These are phyloP conservation scores for Gymnosoma rotundatum DNA, from an alignment of 2,888 invertebrate genomes.

Conservation along the genomic window DNA sequence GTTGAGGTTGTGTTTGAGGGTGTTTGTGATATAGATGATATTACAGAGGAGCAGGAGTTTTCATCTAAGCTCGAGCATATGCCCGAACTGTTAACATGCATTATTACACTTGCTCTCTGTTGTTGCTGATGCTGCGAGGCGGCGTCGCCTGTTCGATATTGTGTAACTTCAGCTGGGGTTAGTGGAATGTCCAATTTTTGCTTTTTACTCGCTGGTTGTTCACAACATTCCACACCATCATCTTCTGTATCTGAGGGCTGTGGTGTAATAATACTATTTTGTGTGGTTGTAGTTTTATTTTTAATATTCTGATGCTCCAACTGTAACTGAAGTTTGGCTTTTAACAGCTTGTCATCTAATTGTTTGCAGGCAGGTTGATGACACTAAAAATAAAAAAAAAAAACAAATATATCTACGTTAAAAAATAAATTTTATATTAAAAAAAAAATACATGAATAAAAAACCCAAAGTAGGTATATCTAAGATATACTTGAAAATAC, in stretches of 20 bases:
- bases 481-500: too few relatives aligned
- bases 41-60: constrained; percentile 72
- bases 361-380: constrained; percentile 58
- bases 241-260: constrained; percentile 94
- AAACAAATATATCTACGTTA: not conserved
- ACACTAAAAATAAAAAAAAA: constrained; percentile 55
- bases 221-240: constrained; percentile 83
- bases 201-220: constrained; percentile 82
- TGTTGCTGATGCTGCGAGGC: constrained; percentile 75
- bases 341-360: constrained; percentile 76
- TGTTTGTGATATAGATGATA: constrained; percentile 69
- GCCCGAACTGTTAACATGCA: constrained; percentile 92
- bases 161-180: constrained; percentile 68
- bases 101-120: constrained; percentile 90
- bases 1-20: constrained; percentile 28
- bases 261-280: constrained; percentile 85
- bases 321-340: constrained; percentile 77
- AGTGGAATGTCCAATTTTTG: constrained; percentile 75
- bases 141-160: constrained; percentile 76
- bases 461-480: too few relatives aligned
- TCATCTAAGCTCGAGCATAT: constrained; percentile 83
- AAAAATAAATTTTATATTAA: too few relatives aligned
- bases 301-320: constrained; percentile 57
- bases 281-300: constrained; percentile 46
- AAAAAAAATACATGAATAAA: too few relatives aligned